Evolutionary conservation across 2,797 vertebrate genomes (phyloP).

Genomic region (Sphenodon punctatus): DNA sequence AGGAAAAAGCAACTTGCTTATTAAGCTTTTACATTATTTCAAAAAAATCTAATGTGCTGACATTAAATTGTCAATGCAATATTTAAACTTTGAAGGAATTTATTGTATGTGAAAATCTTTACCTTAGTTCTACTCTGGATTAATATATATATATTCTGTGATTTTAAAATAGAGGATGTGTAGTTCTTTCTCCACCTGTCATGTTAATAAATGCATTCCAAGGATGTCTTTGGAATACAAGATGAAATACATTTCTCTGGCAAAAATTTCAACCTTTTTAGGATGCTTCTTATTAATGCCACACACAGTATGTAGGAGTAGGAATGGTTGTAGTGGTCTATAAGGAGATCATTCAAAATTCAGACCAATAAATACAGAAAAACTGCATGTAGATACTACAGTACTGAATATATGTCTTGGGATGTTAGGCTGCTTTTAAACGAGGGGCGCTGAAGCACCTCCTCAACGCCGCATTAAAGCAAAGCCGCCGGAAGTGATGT

Average conservation of each 20-base stretch:
- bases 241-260: not conserved
- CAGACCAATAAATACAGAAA: not conserved
- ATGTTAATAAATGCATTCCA: conserved; percentile 13
- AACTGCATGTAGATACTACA: not conserved
- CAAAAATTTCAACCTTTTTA: not conserved
- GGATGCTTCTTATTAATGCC: not conserved
- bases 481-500: too few species aligned
- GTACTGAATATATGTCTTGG: not conserved
- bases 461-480: too few species aligned
- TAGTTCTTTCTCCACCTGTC: not conserved
- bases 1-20: not conserved
- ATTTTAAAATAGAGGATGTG: not conserved
- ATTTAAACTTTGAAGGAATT: conserved; percentile 2
- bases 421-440: too few species aligned
- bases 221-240: not conserved
- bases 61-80: conserved; percentile 18
- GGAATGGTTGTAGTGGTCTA: not conserved
- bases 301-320: not conserved
- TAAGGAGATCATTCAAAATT: not conserved
- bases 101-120: conserved; percentile 6
- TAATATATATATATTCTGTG: not conserved
- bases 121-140: not conserved
- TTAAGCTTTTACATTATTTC: conserved; percentile 13
- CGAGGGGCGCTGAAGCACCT: too few species aligned
- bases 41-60: not conserved